Percentiles rank a stretch among this genome's conserved stretches.
These are phyloP conservation scores for Diglossa cyanea DNA, from an alignment of 2,797 vertebrate genomes.

Conservation along the genomic window DNA sequence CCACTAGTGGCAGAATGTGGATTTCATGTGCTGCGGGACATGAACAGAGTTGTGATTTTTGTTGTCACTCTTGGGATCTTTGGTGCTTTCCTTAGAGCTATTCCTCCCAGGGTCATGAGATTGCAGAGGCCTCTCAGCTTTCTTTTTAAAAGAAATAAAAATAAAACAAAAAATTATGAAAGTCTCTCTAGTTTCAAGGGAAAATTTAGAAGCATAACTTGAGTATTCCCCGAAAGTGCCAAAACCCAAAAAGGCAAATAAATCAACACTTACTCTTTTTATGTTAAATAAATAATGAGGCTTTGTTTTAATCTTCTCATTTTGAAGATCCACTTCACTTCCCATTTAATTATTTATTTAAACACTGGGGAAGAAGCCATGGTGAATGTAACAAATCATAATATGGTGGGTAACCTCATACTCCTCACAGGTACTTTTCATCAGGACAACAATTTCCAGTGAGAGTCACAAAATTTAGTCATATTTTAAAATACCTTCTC, in stretches of 20 bases:
- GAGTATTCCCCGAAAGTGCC: not conserved
- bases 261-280: slow-evolving; percentile 15
- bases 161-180: not conserved
- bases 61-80: not conserved
- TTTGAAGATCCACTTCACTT: slow-evolving; percentile 6
- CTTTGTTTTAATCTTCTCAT: not conserved
- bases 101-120: not conserved
- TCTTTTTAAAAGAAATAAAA: slow-evolving; percentile 22
- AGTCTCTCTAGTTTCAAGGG: not conserved
- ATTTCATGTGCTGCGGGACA: not conserved
- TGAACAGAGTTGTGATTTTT: not conserved
- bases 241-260: slow-evolving; percentile 16
- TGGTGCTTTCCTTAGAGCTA: not conserved
- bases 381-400: not conserved
- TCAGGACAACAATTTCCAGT: slow-evolving; percentile 19
- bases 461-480: slow-evolving; percentile 23
- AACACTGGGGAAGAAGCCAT: not conserved
- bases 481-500: slow-evolving; percentile 24
- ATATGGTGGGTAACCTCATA: not conserved
- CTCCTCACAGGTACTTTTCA: slow-evolving; percentile 13
- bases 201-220: not conserved
- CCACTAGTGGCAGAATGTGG: not conserved
- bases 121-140: not conserved
- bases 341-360: slow-evolving; percentile 22
- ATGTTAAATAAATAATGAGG: not conserved